Base-by-base conservation (phyloP, 2,113 vertebrate genomes). In the Macaca nemestrina region DNA sequence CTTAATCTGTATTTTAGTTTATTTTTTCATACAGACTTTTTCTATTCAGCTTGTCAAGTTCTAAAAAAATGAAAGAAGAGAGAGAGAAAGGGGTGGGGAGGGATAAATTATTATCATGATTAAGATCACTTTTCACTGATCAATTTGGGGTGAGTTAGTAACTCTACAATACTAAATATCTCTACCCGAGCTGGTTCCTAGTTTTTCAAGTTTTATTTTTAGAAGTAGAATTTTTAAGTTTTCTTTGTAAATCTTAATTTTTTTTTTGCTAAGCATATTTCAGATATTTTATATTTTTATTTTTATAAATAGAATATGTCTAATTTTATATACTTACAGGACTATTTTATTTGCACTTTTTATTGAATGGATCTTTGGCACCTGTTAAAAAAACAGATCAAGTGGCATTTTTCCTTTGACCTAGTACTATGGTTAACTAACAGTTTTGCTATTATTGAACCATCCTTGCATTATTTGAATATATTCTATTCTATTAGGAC, bases 381-480 rank as follows among this genome's bases (percentile, higher is more conserved):
- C 55, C 43, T 86, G 11, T 68, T 50, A 43, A 83, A 92, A 57
- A 40, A 83, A 90, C 82, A 72, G 1, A 89, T 82, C 10, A 67
- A 81, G 48, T 90, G 75, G 0, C 7, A 88, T 94, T 88, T 90
- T 52, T 83, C 43, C n/a, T 96, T 93, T 84, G 38, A 88, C 22
- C 30, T 83, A 61, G 55, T 92, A 61, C 32, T 68, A 1, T 81
- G n/a, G 38, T 64, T 85, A 90, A 79, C 91, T 67, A 48, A 70
- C 35, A 80, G 43, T 89, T 59, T 73, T 48, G 57, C 17, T 90
- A 13, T 85, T 43, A 57, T 86, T 86, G 35, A 89, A 55, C 82
- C 30, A 92, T 95, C 48, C 73, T 94, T 97, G 75, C 23, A 64
- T 93, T 94, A 38, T 3, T 38, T 93, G n/a, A 40, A 17, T 94